Evolutionary conservation across 1,140 invertebrate genomes (phyloP), one percentile per base, ranked within the genome.

Genomic region (Bombus waltoni): DNA sequence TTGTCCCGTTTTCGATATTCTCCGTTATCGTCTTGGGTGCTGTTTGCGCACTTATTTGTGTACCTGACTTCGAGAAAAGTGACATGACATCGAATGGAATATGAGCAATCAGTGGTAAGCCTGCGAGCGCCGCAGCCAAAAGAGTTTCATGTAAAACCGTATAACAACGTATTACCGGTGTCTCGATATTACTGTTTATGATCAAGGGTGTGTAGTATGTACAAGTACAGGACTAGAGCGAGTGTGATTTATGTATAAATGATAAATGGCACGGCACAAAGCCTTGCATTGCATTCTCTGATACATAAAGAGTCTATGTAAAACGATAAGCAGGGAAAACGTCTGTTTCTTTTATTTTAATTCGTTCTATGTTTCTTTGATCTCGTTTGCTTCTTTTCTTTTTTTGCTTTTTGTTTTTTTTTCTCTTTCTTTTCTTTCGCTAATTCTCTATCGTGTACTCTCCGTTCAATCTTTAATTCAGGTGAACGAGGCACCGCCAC

Each of bases 51-150:
- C 88, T 92, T 90, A 89, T 92, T 91, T 86, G 87, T 92, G 89
- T 85, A 90, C 87, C 81, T 83, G 82, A 83, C 81, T 87, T 79
- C 83, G 89, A 81, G 53, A 70, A 82, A 88, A 83, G 83, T 88
- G 87, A 89, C 85, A 91, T 91, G 87, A 92, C 86, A 86, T 89
- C 85, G 89, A 93, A 92, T 91, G 87, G 90, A 93, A 94, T 40
- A 77, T 93, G 93, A 94, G 94, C 94, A 94, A 95, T 92, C 91
- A 94, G 94, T 93, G 94, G 94, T 94, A 94, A 95, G 94, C 94
- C 92, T 94, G 94, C 93, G 94, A 95, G 93, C 94, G 94, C 90
- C 93, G 93, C 93, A 93, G 92, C 92, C 91, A 93, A 93, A 94
- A 86, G 66, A 68, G 38, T 68, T 87, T 92, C 84, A 91, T 91